Percentiles rank a stretch among this genome's conserved stretches.
Evolutionary conservation across 1,140 invertebrate species (phyloP).

Genomic region (Aricia agestis): DNA sequence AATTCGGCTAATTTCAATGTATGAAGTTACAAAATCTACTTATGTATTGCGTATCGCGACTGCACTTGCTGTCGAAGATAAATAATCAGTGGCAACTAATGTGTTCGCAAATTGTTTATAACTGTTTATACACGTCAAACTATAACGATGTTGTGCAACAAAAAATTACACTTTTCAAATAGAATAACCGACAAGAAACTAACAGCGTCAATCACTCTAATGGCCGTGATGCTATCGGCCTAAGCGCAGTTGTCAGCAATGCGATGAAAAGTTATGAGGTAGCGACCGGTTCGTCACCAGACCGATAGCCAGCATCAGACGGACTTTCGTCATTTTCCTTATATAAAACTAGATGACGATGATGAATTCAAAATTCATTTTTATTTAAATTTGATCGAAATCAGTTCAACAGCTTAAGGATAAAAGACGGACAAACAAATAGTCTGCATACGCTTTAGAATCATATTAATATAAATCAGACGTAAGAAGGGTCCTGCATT

Average conservation of each 20-base stretch:
- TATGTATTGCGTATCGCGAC: neutral
- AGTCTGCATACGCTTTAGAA: too few species aligned
- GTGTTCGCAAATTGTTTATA: neutral
- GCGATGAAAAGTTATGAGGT: conserved; percentile 56
- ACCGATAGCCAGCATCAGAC: too few species aligned
- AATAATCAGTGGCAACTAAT: neutral
- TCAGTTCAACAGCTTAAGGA: too few species aligned
- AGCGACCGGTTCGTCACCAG: conserved; percentile 34
- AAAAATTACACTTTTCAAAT: conserved; percentile 50
- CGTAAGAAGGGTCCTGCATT: too few species aligned
- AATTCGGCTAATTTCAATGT: too few species aligned
- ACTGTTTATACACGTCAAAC: neutral
- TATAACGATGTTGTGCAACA: conserved; percentile 17
- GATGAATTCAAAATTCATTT: too few species aligned
- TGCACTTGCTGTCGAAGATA: neutral
- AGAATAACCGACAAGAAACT: conserved; percentile 66
- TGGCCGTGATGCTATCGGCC: conserved; percentile 58
- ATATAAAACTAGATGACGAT: too few species aligned
- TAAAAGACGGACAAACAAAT: too few species aligned
- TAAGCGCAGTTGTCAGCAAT: conserved; percentile 56
- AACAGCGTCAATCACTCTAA: conserved; percentile 66
- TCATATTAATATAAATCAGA: too few species aligned
- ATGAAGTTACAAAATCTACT: too few species aligned
- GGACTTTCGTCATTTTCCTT: too few species aligned
- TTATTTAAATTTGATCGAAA: too few species aligned